Percentiles rank a stretch among this genome's conserved stretches.
phyloP scores from a whole-genome alignment of 2,888 invertebrate genomes.

The Himalopsyche japonica region DNA sequence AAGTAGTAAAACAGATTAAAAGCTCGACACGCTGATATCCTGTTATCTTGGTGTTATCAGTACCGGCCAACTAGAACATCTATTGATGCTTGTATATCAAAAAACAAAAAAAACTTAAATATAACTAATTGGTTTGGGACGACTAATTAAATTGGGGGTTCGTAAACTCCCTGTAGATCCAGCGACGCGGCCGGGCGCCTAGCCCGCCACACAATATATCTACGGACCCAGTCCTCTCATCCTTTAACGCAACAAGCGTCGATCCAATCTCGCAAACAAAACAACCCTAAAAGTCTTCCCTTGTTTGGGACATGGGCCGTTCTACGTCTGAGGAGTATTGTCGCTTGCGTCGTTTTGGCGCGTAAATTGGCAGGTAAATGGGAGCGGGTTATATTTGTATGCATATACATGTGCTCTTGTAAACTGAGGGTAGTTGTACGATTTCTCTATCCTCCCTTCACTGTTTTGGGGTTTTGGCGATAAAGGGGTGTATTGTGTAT shows the following conservation, averaged over 20 bases:
- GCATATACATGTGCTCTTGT: slow-evolving; percentile 35
- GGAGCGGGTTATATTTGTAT: slow-evolving; percentile 37
- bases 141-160: background rate
- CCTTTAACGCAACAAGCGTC: slow-evolving; percentile 27
- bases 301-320: slow-evolving; percentile 8
- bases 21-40: too few relatives aligned
- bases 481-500: slow-evolving; percentile 30
- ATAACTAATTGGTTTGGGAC: too few relatives aligned
- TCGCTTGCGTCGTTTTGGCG: slow-evolving; percentile 34
- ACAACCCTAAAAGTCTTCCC: background rate
- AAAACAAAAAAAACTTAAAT: too few relatives aligned
- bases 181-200: slow-evolving; percentile 33
- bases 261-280: background rate
- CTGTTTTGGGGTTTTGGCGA: slow-evolving; percentile 40
- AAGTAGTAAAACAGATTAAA: too few relatives aligned
- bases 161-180: slow-evolving; percentile 25
- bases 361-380: slow-evolving; percentile 35
- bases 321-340: background rate
- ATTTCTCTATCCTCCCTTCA: slow-evolving; percentile 41
- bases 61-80: too few relatives aligned
- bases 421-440: slow-evolving; percentile 38
- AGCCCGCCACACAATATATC: slow-evolving; percentile 39
- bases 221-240: slow-evolving; percentile 23
- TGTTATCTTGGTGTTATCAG: too few relatives aligned
- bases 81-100: too few relatives aligned